Conservation (phyloP, 2,888 invertebrate species). For the Anticlea derivata region DNA sequence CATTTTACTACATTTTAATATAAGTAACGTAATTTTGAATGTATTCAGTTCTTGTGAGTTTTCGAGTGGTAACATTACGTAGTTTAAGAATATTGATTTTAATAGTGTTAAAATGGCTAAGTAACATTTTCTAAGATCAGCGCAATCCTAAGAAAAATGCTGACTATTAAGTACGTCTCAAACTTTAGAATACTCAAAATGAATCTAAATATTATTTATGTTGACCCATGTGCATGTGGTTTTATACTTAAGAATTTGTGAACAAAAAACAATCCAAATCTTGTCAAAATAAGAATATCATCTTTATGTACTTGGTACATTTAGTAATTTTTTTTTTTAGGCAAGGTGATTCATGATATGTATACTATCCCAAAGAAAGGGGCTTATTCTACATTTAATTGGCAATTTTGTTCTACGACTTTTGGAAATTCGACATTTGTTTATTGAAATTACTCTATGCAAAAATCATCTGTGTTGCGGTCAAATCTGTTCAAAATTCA, state of each 20-base stretch:
- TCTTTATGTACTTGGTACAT: too few species aligned
- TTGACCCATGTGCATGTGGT: too few species aligned
- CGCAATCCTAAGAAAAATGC: conserved; percentile 5
- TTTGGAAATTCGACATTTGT: too few species aligned
- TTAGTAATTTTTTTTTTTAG: too few species aligned
- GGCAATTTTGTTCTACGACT: too few species aligned
- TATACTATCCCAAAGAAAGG: too few species aligned
- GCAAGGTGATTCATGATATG: too few species aligned
- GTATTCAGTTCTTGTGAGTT: conserved; percentile 47
- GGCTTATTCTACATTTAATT: too few species aligned
- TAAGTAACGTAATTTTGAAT: conserved; percentile 50
- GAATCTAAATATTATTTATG: neutral
- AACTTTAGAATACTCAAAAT: conserved; percentile 5
- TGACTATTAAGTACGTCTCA: conserved; percentile 1
- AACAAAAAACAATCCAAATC: neutral
- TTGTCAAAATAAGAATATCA: neutral
- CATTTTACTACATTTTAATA: conserved; percentile 49
- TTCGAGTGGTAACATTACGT: conserved; percentile 31
- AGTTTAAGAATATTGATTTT: conserved; percentile 15
- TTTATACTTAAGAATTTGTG: neutral
- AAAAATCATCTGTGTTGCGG: too few species aligned
- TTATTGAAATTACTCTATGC: too few species aligned
- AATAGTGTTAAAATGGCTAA: conserved; percentile 3
- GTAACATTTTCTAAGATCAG: conserved; percentile 1
- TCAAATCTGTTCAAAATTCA: too few species aligned